These are phyloP conservation scores for Urosaurus nigricauda DNA, from an alignment of 2,797 vertebrate genomes.

Conservation along the genomic window DNA sequence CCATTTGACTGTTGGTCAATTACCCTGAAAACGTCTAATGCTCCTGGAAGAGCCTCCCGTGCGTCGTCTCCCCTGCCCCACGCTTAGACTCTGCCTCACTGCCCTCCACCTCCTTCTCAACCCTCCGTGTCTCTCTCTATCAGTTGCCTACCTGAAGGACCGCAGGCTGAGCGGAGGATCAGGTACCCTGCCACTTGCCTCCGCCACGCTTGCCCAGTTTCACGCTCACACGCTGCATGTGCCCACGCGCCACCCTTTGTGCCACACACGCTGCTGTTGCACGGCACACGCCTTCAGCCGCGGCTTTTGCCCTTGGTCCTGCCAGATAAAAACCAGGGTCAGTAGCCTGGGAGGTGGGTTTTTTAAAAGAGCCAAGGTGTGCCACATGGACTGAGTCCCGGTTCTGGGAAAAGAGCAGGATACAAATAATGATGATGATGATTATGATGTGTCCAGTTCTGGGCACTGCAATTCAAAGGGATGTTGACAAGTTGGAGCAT, in stretches of 20 bases:
- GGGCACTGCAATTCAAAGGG: too few relatives aligned
- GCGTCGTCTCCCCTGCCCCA: not conserved
- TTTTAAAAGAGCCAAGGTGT: not conserved
- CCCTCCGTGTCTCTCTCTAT: slow-evolving; percentile 75
- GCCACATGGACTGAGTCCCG: rapidly evolving
- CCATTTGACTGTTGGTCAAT: not conserved
- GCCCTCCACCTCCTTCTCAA: slow-evolving; percentile 9
- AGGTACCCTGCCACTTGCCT: slow-evolving; percentile 88
- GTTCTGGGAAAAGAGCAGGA: too few relatives aligned
- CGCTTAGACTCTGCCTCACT: slow-evolving; percentile 36
- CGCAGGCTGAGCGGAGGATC: slow-evolving; percentile 97
- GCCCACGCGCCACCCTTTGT: not conserved
- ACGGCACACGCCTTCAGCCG: slow-evolving; percentile 57
- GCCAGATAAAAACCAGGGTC: not conserved
- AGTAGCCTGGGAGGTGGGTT: not conserved
- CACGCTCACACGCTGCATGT: slow-evolving; percentile 59
- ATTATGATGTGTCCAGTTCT: too few relatives aligned
- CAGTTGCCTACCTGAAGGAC: slow-evolving; percentile 98
- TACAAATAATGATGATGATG: too few relatives aligned
- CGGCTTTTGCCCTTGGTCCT: slow-evolving; percentile 14
- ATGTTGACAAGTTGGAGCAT: too few relatives aligned
- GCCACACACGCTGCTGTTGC: slow-evolving; percentile 52
- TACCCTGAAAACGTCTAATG: slow-evolving; percentile 19
- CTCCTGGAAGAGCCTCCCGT: too few relatives aligned
- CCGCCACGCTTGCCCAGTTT: slow-evolving; percentile 74